These are phyloP conservation scores for Drosophila glabriapex DNA, from an alignment of 2,888 invertebrate species.

Conservation along the genomic window DNA sequence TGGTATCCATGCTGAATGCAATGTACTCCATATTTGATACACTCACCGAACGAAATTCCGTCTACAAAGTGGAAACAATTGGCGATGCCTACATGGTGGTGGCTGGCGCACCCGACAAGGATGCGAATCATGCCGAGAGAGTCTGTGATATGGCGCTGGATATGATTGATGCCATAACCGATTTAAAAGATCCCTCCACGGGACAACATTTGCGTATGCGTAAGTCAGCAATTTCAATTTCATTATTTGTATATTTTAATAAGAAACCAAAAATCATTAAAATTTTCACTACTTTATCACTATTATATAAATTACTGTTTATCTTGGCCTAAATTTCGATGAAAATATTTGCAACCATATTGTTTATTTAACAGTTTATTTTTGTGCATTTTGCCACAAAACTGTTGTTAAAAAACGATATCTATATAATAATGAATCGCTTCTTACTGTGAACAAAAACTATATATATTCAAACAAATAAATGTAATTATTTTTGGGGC, in stretches of 20 bases:
- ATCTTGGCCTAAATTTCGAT: no score
- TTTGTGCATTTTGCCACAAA: background rate
- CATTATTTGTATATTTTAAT: background rate
- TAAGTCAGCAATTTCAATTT: slow-evolving; percentile 33
- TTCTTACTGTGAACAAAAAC: background rate
- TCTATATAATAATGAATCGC: background rate
- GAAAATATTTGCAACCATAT: background rate
- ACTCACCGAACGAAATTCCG: slow-evolving; percentile 95
- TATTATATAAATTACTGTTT: background rate
- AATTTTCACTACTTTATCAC: background rate
- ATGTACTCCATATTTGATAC: slow-evolving; percentile 99
- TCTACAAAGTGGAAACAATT: slow-evolving; percentile 99
- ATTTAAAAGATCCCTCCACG: slow-evolving; percentile 96
- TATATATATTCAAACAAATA: no score
- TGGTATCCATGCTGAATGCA: slow-evolving; percentile 98
- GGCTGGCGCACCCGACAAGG: slow-evolving; percentile 96
- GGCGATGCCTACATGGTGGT: slow-evolving; percentile 99
- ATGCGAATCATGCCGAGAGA: slow-evolving; percentile 95
- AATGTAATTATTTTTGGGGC: background rate
- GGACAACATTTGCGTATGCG: slow-evolving; percentile 93
- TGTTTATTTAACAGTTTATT: background rate
- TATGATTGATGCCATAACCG: slow-evolving; percentile 97
- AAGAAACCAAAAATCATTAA: background rate
- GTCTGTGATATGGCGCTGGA: slow-evolving; percentile 98
- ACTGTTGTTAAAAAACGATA: background rate